A percentile compares a stretch with the other conserved stretches of the same genome.
These are phyloP conservation scores for Coluber constrictor DNA, from an alignment of 2,797 vertebrate species.

Conservation along the genomic window DNA sequence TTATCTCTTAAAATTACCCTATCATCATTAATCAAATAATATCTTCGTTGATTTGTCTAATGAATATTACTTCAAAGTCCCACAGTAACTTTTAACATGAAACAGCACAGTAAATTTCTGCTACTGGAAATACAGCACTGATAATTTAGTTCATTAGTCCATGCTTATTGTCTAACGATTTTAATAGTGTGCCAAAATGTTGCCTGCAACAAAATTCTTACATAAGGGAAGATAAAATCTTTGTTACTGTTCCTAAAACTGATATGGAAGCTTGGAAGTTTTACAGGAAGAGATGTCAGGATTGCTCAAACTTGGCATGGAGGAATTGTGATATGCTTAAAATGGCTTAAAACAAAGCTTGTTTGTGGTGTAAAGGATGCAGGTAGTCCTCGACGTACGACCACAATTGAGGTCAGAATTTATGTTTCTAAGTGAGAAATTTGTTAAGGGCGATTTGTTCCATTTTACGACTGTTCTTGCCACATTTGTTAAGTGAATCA, in stretches of 20 bases:
- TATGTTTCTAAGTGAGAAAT: neutral
- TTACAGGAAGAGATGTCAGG: conserved; percentile 1
- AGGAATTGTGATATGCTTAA: conserved; percentile 32
- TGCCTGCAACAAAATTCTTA: conserved; percentile 19
- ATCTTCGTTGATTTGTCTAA: neutral
- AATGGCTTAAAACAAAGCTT: conserved; percentile 24
- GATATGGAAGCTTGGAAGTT: neutral
- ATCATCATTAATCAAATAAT: neutral
- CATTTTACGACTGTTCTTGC: neutral
- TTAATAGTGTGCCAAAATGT: neutral
- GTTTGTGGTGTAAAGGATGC: neutral
- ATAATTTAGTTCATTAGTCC: neutral
- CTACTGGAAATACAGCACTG: neutral
- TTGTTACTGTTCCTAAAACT: neutral
- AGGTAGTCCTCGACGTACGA: neutral
- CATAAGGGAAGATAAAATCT: neutral
- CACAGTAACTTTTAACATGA: conserved; percentile 2
- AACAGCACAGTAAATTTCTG: conserved; percentile 18
- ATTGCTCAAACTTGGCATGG: conserved; percentile 17
- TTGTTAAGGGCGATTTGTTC: neutral
- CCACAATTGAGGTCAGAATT: neutral
- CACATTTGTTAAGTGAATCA: too few relatives aligned
- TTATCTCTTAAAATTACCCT: neutral
- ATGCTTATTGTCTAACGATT: neutral
- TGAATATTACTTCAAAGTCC: neutral